Base-by-base conservation (phyloP, 2,113 vertebrate species). In the Poecile atricapillus region DNA sequence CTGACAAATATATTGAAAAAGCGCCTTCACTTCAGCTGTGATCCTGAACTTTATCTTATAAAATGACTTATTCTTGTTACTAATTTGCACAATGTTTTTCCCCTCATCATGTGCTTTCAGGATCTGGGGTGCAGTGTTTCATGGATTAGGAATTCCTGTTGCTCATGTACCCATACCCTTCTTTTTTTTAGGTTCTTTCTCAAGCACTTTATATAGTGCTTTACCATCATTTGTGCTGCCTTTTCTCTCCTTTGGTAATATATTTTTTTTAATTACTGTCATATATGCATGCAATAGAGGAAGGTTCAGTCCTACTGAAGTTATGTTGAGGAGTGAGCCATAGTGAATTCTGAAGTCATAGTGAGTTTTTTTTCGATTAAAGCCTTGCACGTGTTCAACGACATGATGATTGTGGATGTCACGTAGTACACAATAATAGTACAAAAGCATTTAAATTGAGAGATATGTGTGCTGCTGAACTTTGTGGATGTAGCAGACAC, bases 361-460 rank as follows among this genome's bases (percentile, higher is more conserved):
- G 13, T 33, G 22, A 5, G 3, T 11, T 53, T 47, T 91, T 64
- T 43, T 18, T 41, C 2, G 4, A 8, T 80, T 86, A 39, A 28
- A 56, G 8, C 11, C 19, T 93, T 83, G 11, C 16, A 55, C 30
- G 14, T 31, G 4, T 13, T 15, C 43, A 47, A 58, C 92, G 23
- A 49, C 5, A 25, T 12, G 11, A 43, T 20, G 6, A 74, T 53
- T 73, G 30, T 28, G 46, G n/a, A 41, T 73, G 14, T 90, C 17
- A n/a, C 23, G 43, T 31, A 35, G 3, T 59, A n/a, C 23, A 46
- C 28, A 35, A 3, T 59, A 78, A n/a, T 19, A 87, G 19, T 81
- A 91, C 56, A 94, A 83, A 82, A 84, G 30, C 89, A 75, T 76
- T 77, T 80, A 78, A 87, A 95, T 79, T 41, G 90, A 96, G 75